phyloP scores from a whole-genome alignment of 2,113 vertebrate genomes.

The Oryctolagus cuniculus region DNA sequence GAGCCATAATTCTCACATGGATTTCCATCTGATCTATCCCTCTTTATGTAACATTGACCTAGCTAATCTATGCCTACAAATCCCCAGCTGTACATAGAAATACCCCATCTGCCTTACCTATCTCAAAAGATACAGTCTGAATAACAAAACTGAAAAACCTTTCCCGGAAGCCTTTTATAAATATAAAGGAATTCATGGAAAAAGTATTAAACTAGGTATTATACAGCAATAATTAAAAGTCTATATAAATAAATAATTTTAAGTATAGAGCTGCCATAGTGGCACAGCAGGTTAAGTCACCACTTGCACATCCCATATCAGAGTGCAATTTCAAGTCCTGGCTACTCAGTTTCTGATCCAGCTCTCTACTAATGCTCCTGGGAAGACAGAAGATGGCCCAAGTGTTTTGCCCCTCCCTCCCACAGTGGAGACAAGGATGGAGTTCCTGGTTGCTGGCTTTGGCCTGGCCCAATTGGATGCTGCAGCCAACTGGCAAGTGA shows the following conservation, averaged over 20 bases:
- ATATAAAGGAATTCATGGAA: neutral
- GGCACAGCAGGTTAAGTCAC: no score
- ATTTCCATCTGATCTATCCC: neutral
- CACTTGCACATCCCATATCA: no score
- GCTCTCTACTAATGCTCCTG: no score
- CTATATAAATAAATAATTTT: neutral
- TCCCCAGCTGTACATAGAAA: neutral
- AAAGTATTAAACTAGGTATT: constrained; percentile 50
- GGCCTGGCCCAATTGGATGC: no score
- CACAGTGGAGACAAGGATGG: no score
- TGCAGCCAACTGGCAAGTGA: no score
- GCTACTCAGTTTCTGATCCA: no score
- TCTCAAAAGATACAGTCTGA: neutral
- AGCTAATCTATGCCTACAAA: neutral
- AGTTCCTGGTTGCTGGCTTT: no score
- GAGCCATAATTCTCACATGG: neutral
- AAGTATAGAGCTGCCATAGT: neutral
- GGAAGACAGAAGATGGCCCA: no score
- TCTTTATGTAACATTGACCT: neutral
- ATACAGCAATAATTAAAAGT: constrained; percentile 21
- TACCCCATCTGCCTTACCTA: neutral
- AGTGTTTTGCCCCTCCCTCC: no score
- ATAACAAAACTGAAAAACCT: neutral
- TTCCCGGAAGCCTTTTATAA: neutral
- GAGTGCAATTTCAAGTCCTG: no score